Evolutionary conservation across 2,888 invertebrate species (phyloP), one percentile per base, ranked within the genome.

Genomic region (Yponomeuta evonymella): DNA sequence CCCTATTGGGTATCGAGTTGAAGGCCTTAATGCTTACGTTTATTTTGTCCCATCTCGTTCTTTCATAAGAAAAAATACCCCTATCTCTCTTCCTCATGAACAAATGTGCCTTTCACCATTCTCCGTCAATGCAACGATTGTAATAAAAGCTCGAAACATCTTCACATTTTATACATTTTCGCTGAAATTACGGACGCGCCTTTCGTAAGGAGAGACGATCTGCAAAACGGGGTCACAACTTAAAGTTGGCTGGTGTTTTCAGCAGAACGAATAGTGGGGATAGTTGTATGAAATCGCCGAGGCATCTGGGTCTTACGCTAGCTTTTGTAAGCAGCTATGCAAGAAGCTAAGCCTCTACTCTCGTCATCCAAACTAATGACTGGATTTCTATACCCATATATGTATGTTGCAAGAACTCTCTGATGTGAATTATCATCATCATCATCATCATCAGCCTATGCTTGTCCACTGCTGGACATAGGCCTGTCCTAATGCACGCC

Each of bases 201-300:
- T 58, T 58, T 5, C 15, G 51, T 58, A 58, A 15, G 15, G 51
- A 58, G 51, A 58, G 51, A 58, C 51, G 51, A 58, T 58, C 15
- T 33, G 69, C 58, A 33, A 68, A 69, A 69, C 33, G 69, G 15
- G 68, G 68, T 48, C 68, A 51, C n/a, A 58, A n/a, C 68, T 62
- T 36, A 36, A 63, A 62, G 63, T 62, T 58, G 62, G 51, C 58
- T 36, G 62, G 11, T 36, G 23, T 62, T 30, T 23, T 69, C 62
- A 62, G 58, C 69, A 69, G 15, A 69, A 69, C 69, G 63, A 63
- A 69, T 69, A 69, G 51, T 69, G 58, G 69, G 63, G 58, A 30
- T 69, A 69, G 68, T 69, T 62, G 69, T 69, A 62, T 69, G n/a
- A 62, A 62, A 69, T 69, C 69, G 68, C n/a, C 68, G 48, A 51